A percentile compares a stretch with the other conserved stretches of the same genome.
Evolutionary conservation across 2,888 invertebrate genomes (phyloP).

Genomic region (Drosophila nigricruria): DNA sequence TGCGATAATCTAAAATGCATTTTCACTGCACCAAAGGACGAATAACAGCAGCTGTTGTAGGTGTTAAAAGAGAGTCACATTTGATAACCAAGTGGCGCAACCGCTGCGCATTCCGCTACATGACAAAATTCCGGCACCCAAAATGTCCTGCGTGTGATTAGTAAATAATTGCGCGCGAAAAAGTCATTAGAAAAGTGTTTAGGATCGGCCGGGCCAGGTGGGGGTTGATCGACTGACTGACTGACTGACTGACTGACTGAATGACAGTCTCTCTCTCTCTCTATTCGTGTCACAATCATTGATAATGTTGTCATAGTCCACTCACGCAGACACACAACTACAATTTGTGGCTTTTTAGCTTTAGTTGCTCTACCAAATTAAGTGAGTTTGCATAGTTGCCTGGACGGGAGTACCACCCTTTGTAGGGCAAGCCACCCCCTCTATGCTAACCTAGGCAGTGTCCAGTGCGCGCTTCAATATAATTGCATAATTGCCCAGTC

Average conservation of each 20-base stretch:
- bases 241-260: background rate
- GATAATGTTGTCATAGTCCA: conserved; percentile 70
- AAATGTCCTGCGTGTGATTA: conserved; percentile 69
- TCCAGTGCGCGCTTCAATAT: conserved; percentile 60
- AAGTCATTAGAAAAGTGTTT: conserved; percentile 75
- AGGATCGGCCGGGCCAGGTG: conserved; percentile 15
- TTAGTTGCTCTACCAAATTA: conserved; percentile 64
- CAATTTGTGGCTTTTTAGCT: conserved; percentile 61
- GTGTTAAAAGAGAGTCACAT: conserved; percentile 63
- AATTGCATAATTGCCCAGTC: conserved; percentile 80
- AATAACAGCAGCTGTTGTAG: conserved; percentile 70
- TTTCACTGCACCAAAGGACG: conserved; percentile 56
- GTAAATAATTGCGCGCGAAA: conserved; percentile 76
- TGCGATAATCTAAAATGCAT: conserved; percentile 77
- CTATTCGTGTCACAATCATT: conserved; percentile 48
- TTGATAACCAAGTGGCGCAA: conserved; percentile 74
- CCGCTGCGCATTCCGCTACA: conserved; percentile 61
- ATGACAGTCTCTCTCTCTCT: background rate
- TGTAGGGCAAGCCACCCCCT: conserved; percentile 1
- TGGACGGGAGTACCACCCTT: background rate
- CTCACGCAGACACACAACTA: conserved; percentile 6
- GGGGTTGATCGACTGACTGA: conserved; percentile 13
- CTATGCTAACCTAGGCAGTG: background rate
- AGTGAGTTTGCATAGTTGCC: conserved; percentile 65
- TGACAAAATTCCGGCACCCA: conserved; percentile 4